Evolutionary conservation across 2,888 invertebrate genomes (phyloP), one percentile per base, ranked within the genome.

Genomic region (Trypoxylon attenuatum): DNA sequence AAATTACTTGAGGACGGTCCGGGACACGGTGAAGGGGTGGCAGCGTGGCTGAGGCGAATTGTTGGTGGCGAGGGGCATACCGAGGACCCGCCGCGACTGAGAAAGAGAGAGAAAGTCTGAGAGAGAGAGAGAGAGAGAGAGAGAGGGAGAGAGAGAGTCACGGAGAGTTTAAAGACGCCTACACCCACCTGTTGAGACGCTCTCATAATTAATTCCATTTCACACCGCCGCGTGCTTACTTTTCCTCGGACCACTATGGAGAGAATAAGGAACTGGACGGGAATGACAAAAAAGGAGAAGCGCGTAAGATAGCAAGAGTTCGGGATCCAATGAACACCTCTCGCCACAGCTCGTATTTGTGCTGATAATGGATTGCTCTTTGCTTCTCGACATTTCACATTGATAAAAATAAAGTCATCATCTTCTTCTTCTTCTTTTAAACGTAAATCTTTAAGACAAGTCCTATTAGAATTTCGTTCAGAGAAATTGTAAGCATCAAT

Each of bases 151-250:
- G 39, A 62, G 53, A 63, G 67, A 68, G 63, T 53, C 53, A 33
- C 65, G 39, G 57, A 63, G 62, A 68, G 70, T 73, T 83, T 84
- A 84, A 85, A 84, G 84, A 84, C 82, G 82, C 79, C 80, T 80
- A 79, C 85, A 84, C 79, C 85, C 85, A 86, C 85, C 85, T 86
- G 85, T 86, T 86, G 85, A 86, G 80, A 81, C 78, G 78, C 76
- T 77, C 82, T 84, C 82, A 85, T 86, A 86, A 86, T 86, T 86
- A 86, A 86, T 86, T 85, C 84, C 80, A 84, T 85, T 84, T 84
- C 82, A 80, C 84, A 82, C 84, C 82, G 80, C 78, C 82, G 78
- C 80, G 73, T 73, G 72, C 69, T 73, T 63, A 76, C 73, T 71
- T n/a, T 78, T 75, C 71, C 73, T 76, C 67, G 73, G 68, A 65